A percentile compares a stretch with the other conserved stretches of the same genome.
phyloP scores from a whole-genome alignment of 2,113 vertebrate species.

The Martes martes region DNA sequence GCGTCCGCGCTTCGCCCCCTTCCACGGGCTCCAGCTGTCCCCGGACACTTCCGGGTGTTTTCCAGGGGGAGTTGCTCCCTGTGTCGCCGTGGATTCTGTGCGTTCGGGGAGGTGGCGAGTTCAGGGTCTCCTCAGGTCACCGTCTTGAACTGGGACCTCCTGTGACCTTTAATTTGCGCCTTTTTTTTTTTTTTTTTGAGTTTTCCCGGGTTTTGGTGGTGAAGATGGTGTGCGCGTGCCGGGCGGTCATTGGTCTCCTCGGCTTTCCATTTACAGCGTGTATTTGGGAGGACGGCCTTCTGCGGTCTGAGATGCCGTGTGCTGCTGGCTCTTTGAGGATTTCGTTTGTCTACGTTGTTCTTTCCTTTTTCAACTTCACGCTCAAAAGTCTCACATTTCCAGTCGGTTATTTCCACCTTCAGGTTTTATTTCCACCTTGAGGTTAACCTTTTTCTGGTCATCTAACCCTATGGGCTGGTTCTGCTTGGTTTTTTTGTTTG shows the following conservation, averaged over 20 bases:
- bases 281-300: neutral
- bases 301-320: neutral
- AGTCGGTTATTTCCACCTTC: neutral
- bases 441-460: neutral
- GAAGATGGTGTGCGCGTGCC: neutral
- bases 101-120: neutral
- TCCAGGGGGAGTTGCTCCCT: neutral
- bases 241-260: neutral
- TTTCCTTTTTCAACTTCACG: neutral
- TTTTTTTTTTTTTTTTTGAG: too few relatives aligned
- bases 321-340: neutral
- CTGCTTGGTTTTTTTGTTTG: neutral
- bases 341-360: neutral
- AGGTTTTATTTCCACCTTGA: neutral
- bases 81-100: too few relatives aligned
- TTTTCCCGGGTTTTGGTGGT: neutral
- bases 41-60: neutral
- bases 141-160: accelerated
- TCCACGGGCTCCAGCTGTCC: accelerated
- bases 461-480: neutral
- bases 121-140: too few relatives aligned
- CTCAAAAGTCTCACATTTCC: neutral
- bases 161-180: neutral
- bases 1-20: neutral
- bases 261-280: neutral